Conservation (phyloP, 2,888 invertebrate genomes). For the Azorinus chamasolen region DNA sequence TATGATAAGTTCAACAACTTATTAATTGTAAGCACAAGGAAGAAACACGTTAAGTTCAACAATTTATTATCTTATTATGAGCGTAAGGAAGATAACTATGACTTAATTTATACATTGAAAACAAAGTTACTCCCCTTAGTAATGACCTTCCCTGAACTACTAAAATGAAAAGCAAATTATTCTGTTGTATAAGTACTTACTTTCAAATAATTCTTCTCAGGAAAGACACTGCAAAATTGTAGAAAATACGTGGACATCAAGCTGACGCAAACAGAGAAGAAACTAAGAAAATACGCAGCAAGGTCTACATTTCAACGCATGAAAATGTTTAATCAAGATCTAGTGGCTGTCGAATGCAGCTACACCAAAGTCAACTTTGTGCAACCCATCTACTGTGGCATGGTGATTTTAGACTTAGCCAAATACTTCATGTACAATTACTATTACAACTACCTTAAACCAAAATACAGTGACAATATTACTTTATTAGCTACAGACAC, state of each 20-base stretch:
- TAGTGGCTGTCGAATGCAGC: constrained; percentile 16
- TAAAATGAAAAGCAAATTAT: too few relatives aligned
- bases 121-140: too few relatives aligned
- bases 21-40: too few relatives aligned
- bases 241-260: constrained; percentile 12
- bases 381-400: constrained; percentile 26
- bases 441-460: constrained; percentile 70
- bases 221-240: neutral
- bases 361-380: constrained; percentile 11
- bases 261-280: neutral
- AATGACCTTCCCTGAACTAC: too few relatives aligned
- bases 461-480: constrained; percentile 18
- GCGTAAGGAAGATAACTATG: too few relatives aligned
- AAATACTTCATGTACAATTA: constrained; percentile 86
- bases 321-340: constrained; percentile 28
- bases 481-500: constrained; percentile 51
- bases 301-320: constrained; percentile 21
- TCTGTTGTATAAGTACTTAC: too few relatives aligned
- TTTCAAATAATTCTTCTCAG: neutral
- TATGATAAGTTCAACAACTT: neutral
- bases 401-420: constrained; percentile 48
- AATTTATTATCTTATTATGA: too few relatives aligned
- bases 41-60: too few relatives aligned
- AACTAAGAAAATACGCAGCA: neutral
- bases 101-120: too few relatives aligned